Conservation (phyloP, 2,797 vertebrate genomes). For the Sebastes vulpes region DNA sequence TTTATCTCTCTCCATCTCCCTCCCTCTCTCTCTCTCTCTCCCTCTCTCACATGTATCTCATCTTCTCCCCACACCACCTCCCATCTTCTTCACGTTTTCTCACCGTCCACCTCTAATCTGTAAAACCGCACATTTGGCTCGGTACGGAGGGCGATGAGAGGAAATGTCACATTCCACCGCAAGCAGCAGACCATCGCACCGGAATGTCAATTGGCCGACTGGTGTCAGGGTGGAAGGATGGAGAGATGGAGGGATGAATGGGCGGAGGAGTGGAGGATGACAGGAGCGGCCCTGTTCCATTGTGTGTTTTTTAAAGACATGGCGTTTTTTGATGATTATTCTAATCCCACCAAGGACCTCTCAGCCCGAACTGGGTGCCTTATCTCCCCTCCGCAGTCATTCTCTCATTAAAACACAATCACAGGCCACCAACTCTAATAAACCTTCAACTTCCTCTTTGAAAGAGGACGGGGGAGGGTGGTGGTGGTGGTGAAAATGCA, state of each 20-base stretch:
- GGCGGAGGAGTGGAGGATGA: constrained; percentile 43
- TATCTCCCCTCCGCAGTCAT: constrained; percentile 90
- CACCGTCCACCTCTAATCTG: constrained; percentile 57
- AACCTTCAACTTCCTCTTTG: constrained; percentile 87
- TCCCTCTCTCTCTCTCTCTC: background rate
- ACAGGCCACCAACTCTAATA: constrained; percentile 92
- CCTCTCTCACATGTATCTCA: constrained; percentile 33
- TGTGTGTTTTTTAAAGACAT: constrained; percentile 86
- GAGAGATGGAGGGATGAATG: constrained; percentile 53
- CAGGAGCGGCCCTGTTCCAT: constrained; percentile 69
- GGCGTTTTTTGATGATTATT: constrained; percentile 87
- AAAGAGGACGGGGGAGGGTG: constrained; percentile 36
- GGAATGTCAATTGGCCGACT: constrained; percentile 70
- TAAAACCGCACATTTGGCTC: constrained; percentile 61
- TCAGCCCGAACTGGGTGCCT: constrained; percentile 81
- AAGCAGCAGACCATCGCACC: constrained; percentile 52
- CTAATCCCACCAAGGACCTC: constrained; percentile 87
- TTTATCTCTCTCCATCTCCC: constrained; percentile 8
- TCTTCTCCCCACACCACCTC: constrained; percentile 13
- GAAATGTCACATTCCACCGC: constrained; percentile 68
- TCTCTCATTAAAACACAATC: constrained; percentile 95
- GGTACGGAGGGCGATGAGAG: constrained; percentile 36
- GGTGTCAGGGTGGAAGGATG: constrained; percentile 23
- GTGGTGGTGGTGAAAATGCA: constrained; percentile 69
- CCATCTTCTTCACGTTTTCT: constrained; percentile 30